Evolutionary conservation across 2,888 invertebrate species (phyloP).

Genomic region (Drosophila formosana): DNA sequence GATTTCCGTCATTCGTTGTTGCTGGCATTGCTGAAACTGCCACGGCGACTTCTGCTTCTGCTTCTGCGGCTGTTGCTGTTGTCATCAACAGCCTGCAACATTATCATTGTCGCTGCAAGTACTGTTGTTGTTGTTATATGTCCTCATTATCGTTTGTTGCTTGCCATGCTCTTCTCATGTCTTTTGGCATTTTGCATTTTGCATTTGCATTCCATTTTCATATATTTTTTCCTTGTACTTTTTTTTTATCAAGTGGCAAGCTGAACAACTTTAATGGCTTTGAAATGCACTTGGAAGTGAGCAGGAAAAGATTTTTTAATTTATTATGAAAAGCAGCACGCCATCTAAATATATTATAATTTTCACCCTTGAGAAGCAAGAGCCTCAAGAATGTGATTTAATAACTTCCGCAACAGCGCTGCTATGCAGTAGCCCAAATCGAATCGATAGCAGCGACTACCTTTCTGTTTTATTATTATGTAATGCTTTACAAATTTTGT

Average conservation of each 20-base stretch:
- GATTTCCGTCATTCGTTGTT: slow-evolving; percentile 72
- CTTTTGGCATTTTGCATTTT: slow-evolving; percentile 74
- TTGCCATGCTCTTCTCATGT: slow-evolving; percentile 64
- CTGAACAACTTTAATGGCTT: slow-evolving; percentile 75
- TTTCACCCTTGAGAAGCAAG: not conserved
- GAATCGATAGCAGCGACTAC: not conserved
- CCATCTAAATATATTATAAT: slow-evolving; percentile 23
- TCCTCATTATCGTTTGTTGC: slow-evolving; percentile 79
- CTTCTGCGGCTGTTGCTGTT: slow-evolving; percentile 26
- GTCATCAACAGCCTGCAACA: slow-evolving; percentile 68
- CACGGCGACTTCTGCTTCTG: slow-evolving; percentile 30
- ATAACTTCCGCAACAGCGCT: not conserved
- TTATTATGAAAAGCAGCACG: slow-evolving; percentile 42
- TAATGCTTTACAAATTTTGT: too few relatives aligned
- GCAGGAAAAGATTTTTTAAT: slow-evolving; percentile 58
- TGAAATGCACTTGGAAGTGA: slow-evolving; percentile 72
- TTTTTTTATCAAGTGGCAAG: slow-evolving; percentile 61
- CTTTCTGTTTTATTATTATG: too few relatives aligned
- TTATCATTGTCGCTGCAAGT: slow-evolving; percentile 65
- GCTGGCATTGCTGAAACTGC: slow-evolving; percentile 25
- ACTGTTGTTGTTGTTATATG: slow-evolving; percentile 60
- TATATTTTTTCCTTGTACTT: slow-evolving; percentile 25
- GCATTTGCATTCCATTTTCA: slow-evolving; percentile 61
- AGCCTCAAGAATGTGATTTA: not conserved
- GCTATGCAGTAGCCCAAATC: not conserved